Evolutionary conservation across 2,888 invertebrate genomes (phyloP).

Genomic region (Xanthorhoe spadicearia): DNA sequence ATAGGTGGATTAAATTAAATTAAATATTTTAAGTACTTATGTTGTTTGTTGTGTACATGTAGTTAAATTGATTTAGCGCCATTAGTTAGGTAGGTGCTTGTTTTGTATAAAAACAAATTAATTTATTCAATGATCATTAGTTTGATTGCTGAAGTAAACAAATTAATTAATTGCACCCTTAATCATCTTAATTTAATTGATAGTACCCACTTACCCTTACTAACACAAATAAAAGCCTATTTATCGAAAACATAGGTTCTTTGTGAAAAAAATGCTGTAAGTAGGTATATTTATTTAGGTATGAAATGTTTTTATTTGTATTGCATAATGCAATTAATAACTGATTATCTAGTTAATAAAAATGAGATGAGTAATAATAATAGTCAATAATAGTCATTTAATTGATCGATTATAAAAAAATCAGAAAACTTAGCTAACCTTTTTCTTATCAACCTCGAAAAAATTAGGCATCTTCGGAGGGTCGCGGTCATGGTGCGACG

Average conservation of each 20-base stretch:
- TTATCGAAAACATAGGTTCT: too few species aligned
- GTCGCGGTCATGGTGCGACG: constrained; percentile 62
- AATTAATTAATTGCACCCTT: constrained; percentile 15
- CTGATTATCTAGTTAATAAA: background rate
- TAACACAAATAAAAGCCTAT: too few species aligned
- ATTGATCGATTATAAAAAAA: background rate
- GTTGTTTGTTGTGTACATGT: background rate
- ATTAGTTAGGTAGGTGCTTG: constrained; percentile 9
- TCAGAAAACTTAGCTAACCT: constrained; percentile 55
- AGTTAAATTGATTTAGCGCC: background rate
- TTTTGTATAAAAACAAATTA: constrained; percentile 17
- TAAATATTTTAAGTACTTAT: too few species aligned
- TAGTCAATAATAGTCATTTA: too few species aligned
- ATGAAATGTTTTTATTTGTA: too few species aligned
- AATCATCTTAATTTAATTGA: background rate
- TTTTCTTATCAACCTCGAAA: constrained; percentile 79
- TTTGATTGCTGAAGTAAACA: constrained; percentile 8
- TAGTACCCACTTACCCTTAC: too few species aligned
- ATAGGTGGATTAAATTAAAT: too few species aligned
- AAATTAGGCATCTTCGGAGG: constrained; percentile 77
- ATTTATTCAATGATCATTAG: constrained; percentile 19
- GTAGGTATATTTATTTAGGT: too few species aligned
- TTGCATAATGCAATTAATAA: too few species aligned
- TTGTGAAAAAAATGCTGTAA: too few species aligned
- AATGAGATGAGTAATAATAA: too few species aligned